Evolutionary conservation across 2,888 invertebrate species (phyloP), one percentile per base, ranked within the genome.

Genomic region (Ophioninae sp.): DNA sequence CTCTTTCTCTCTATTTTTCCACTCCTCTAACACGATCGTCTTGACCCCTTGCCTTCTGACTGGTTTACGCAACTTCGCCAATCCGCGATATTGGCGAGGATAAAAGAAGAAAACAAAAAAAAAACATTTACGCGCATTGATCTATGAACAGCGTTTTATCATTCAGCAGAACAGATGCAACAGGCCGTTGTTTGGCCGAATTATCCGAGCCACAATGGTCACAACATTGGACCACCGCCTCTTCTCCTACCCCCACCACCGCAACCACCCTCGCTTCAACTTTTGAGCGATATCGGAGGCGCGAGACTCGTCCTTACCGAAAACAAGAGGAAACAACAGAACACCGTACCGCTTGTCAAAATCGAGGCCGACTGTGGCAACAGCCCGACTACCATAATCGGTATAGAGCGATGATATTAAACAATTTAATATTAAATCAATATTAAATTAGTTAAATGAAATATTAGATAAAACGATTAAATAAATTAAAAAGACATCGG

Each of bases 181-280:
- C 96, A 96, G 91, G 94, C 96, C 0, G 95, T 96, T 65, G 95
- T 96, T 23, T 96, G 96, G 96, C 96, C 96, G 59, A 95, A 96
- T 88, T 95, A 96, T 91, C 93, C 94, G 77, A 94, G 94, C 89
- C 91, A 93, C 65, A 90, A 90, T 80, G 89, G 90, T 79, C 93
- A 93, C 75, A 92, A 88, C 84, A 93, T 94, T 75, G 91, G 94
- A 50, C 90, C 94, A 82, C 93, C 93, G 21, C 89, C 93, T 59
- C 92, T 91, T 92, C 94, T 83, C 91, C 93, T 82, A 81, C 94
- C 95, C 0, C 95, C 95, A 65, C 94, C 95, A 0, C 94, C 95
- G 0, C 95, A 95, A 74, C 94, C 95, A 0, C 95, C 96, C 77
- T 95, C 96, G 10, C 93, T 96, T 59, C 95, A 96, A 80, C 94